Conservation (phyloP, 2,797 vertebrate genomes). For the Gymnodraco acuticeps region DNA sequence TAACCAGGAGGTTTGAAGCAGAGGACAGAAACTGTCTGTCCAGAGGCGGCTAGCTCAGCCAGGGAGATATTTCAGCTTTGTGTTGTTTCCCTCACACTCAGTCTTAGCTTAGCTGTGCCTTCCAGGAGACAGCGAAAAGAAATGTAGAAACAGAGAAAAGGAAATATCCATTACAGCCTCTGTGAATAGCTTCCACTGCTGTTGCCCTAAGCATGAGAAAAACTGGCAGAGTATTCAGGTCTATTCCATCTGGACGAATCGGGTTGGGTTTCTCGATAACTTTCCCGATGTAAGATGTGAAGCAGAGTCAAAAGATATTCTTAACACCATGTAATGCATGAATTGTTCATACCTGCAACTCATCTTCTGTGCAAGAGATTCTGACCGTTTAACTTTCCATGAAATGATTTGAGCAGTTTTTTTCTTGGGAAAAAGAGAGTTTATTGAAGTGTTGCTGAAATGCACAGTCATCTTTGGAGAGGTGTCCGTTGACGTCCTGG, state of each 20-base stretch:
- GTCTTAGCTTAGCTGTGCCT: slow-evolving; percentile 35
- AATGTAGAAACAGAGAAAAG: slow-evolving; percentile 27
- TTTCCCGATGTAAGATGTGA: slow-evolving; percentile 21
- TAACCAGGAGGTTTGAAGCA: slow-evolving; percentile 54
- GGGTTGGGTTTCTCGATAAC: slow-evolving; percentile 36
- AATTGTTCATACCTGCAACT: slow-evolving; percentile 60
- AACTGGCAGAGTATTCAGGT: neutral
- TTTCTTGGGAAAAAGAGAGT: neutral
- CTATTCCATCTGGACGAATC: slow-evolving; percentile 31
- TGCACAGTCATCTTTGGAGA: too few relatives aligned
- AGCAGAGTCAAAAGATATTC: slow-evolving; percentile 38
- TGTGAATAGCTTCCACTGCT: slow-evolving; percentile 30
- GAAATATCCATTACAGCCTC: slow-evolving; percentile 48
- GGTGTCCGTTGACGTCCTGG: too few relatives aligned
- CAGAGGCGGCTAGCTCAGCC: slow-evolving; percentile 43
- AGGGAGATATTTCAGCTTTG: slow-evolving; percentile 44
- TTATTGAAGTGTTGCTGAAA: too few relatives aligned
- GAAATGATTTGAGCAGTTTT: slow-evolving; percentile 23
- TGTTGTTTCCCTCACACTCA: slow-evolving; percentile 50
- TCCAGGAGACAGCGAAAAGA: slow-evolving; percentile 41
- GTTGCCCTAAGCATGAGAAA: slow-evolving; percentile 30
- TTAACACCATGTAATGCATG: slow-evolving; percentile 39
- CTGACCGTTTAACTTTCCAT: slow-evolving; percentile 29
- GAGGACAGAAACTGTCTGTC: slow-evolving; percentile 54
- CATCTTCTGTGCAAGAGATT: slow-evolving; percentile 42